Base-by-base conservation (phyloP, 2,888 invertebrate species). In the Archips crataeganus region DNA sequence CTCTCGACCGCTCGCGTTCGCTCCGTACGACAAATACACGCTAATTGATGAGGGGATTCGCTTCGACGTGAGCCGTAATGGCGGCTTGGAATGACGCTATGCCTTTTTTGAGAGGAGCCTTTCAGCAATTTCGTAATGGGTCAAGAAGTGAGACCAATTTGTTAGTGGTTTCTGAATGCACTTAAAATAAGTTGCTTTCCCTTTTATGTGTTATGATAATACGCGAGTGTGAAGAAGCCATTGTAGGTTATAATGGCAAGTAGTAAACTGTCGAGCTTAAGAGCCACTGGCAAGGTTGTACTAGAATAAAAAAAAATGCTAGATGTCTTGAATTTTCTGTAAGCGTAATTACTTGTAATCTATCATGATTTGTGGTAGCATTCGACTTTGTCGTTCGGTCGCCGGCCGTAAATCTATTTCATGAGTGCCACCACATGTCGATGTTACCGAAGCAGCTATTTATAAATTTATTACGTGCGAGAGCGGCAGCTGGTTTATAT, bases 381-480 rank as follows among this genome's bases (percentile, higher is more conserved):
- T 63, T 13, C 63, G 63, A 13, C 42, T 23, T 36, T 15, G 51
- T 51, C 51, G 61, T 60, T 69, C 68, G 61, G 23, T 70, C 36
- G 70, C 61, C 60, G 59, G 51, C 62, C 62, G 71, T 75, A 71
- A 75, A 68, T 75, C 62, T 23, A 71, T 75, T 73, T 69, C 73
- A 73, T 60, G 63, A 73, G 71, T 47, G 64, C 59, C 47, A 51
- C 69, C 75, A 75, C 75, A 75, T 75, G 75, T 75, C 72, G 65
- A 72, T 71, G 70, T 62, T 60, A 13, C 63, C 42, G 63, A 63
- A 47, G 72, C 10, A 45, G 60, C 73, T 75, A 75, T 75, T 75
- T 73, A 72, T 75, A 75, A 70, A 65, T 73, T 59, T 60, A 65
- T 74, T 64, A 68, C 63, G 68, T 63, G 71, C 42, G 73, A 69